phyloP scores from a whole-genome alignment of 2,797 vertebrate species.

The Hippocampus kuda region DNA sequence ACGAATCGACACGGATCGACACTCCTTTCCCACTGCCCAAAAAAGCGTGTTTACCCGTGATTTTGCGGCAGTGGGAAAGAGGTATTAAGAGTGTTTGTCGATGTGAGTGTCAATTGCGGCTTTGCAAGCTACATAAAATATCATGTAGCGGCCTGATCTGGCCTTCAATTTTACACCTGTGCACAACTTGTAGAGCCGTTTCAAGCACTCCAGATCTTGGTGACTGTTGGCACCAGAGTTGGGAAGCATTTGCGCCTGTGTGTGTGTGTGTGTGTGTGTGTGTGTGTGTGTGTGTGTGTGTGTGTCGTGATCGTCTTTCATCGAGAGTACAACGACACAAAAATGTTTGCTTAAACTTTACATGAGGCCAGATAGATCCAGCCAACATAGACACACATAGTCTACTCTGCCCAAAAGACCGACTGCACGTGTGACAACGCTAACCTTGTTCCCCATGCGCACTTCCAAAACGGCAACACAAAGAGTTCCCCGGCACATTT shows the following conservation, averaged over 20 bases:
- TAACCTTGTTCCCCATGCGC: neutral
- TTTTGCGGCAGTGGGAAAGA: too few relatives aligned
- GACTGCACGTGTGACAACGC: neutral
- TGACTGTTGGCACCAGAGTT: neutral
- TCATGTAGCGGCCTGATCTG: neutral
- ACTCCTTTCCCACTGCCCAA: too few relatives aligned
- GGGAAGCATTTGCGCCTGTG: neutral
- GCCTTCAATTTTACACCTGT: neutral
- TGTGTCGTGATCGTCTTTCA: neutral
- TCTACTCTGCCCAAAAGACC: neutral
- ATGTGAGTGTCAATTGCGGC: too few relatives aligned
- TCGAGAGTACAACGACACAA: neutral
- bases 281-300: conserved; percentile 4
- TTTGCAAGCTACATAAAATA: neutral
- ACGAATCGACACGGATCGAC: too few relatives aligned
- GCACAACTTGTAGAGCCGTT: neutral
- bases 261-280: conserved; percentile 9
- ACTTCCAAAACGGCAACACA: neutral
- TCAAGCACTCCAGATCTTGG: neutral
- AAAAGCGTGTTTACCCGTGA: too few relatives aligned
- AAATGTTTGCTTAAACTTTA: conserved; percentile 6
- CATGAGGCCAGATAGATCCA: neutral
- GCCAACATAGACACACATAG: neutral
- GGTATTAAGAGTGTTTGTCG: too few relatives aligned
- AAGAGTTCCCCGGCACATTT: neutral